These are phyloP conservation scores for Coreius guichenoti DNA, from an alignment of 2,797 vertebrate species.

Conservation along the genomic window DNA sequence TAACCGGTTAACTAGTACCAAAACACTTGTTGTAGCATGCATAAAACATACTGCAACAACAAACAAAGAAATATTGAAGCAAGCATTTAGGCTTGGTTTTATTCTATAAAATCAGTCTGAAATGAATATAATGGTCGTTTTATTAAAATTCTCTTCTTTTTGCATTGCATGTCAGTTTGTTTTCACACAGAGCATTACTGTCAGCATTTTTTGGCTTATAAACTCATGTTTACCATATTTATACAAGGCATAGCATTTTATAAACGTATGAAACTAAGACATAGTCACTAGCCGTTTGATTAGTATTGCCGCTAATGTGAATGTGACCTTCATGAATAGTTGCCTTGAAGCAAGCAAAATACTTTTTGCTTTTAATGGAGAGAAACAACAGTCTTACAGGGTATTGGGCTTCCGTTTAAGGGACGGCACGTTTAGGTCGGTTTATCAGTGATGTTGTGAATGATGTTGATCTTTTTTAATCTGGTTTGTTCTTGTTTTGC, in stretches of 20 bases:
- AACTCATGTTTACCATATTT: not conserved
- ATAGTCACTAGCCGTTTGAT: not conserved
- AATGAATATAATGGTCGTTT: not conserved
- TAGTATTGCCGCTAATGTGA: not conserved
- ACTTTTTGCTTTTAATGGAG: not conserved
- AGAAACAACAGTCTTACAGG: not conserved
- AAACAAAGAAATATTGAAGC: not conserved
- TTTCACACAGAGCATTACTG: conserved; percentile 4
- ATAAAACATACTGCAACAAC: not conserved
- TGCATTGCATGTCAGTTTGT: not conserved
- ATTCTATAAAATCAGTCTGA: not conserved
- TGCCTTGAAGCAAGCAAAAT: not conserved
- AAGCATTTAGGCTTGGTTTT: not conserved
- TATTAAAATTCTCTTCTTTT: not conserved
- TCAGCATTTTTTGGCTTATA: not conserved
- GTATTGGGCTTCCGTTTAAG: not conserved
- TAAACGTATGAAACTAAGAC: not conserved
- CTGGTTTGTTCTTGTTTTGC: conserved; percentile 24
- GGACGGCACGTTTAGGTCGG: not conserved
- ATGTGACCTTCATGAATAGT: not conserved
- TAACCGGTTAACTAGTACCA: not conserved
- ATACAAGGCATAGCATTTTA: not conserved
- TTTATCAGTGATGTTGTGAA: not conserved
- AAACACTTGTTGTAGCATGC: not conserved
- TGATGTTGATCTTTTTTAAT: not conserved